Base-by-base conservation (phyloP, 1,140 invertebrate species). In the Heliconius nattereri region DNA sequence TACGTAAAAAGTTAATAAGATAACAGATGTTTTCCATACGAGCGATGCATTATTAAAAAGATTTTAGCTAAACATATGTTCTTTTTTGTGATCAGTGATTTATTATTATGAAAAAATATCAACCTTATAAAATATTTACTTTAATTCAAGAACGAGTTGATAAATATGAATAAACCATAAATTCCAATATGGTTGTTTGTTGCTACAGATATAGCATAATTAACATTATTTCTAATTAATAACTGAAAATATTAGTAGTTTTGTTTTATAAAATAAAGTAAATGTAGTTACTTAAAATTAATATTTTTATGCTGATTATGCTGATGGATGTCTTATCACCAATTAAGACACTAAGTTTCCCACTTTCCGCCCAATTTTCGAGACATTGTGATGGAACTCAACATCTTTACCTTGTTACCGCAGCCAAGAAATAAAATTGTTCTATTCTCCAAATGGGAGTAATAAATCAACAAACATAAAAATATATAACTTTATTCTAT, bases 71-170 rank as follows among this genome's bases (percentile, higher is more conserved):
- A 40, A 76, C 75, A 76, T 70, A 37, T 40, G 57, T 66, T 66
- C 16, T 71, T 76, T 76, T 76, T 76, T 76, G 75, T 49, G 35
- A 49, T 45, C 75, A 35, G 29, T 76, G 23, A 76, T 76, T 76
- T 76, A 76, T 76, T 76, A 29, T 76, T 76, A 76, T 45, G 57
- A 76, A 76, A 75, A 75, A 40, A 75, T 40, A 45, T 73, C 16
- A 45, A 40, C 71, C 20, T 73, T 73, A 23, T 73, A 45, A 37
- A 40, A n/a, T 73, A 73, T 73, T 26, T 66, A 66, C 57, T 66
- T 66, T n/a, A 57, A n/a, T 9, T 57, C 54, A 57, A 57, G 7
- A 57, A 57, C n/a, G 7, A 57, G 20, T n/a, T 57, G 0, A 26
- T 60, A 60, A 23, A 26, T 60, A n/a, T 60, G n/a, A 60, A 60